These are phyloP conservation scores for Dipus sagitta DNA, from an alignment of 2,797 vertebrate species.

Conservation along the genomic window DNA sequence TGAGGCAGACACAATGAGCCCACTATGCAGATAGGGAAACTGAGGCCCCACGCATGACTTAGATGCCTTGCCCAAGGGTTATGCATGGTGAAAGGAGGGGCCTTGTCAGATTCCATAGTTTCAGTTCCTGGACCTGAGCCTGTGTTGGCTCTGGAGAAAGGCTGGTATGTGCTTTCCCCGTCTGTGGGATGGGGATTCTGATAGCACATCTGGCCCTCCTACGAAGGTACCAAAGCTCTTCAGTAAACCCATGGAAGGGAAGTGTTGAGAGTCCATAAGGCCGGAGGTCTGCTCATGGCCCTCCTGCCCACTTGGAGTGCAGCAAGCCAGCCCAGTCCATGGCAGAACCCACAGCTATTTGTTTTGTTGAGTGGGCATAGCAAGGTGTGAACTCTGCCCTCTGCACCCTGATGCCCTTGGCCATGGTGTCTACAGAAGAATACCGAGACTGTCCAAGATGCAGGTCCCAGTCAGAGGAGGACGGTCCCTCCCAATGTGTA, in stretches of 20 bases:
- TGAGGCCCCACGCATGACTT: not conserved
- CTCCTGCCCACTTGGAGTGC: not conserved
- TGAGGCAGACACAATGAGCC: not conserved
- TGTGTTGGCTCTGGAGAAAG: not conserved
- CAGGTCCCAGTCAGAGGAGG: not conserved
- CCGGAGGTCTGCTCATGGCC: not conserved
- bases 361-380: not conserved
- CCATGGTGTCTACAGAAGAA: not conserved
- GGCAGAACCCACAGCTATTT: not conserved
- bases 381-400: not conserved
- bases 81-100: not conserved
- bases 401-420: not conserved
- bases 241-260: not conserved
- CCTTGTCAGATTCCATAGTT: not conserved
- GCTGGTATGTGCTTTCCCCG: not conserved
- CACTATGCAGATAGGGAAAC: not conserved
- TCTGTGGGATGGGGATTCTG: not conserved
- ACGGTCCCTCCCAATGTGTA: too few species aligned
- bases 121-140: too few species aligned
- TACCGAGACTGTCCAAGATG: not conserved
- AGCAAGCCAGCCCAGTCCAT: not conserved
- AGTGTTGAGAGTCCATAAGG: not conserved
- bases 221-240: not conserved
- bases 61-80: constrained; percentile 36
- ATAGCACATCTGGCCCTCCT: not conserved